These are phyloP conservation scores for Thinocorus orbignyianus DNA, from an alignment of 2,113 vertebrate genomes.

Conservation along the genomic window DNA sequence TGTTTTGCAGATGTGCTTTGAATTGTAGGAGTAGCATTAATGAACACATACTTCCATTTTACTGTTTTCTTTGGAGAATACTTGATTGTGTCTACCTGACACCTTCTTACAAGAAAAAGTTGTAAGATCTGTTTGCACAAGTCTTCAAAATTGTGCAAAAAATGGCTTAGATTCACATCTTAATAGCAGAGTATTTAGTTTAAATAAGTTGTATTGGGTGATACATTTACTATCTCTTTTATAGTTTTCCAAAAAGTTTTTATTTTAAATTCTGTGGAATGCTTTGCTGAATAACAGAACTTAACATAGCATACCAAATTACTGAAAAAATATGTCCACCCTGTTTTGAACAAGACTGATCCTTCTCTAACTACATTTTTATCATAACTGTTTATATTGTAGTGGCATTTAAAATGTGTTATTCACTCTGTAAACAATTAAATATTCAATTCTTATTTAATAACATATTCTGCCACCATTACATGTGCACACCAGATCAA, in stretches of 20 bases:
- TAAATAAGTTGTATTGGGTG: neutral
- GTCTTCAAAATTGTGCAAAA: neutral
- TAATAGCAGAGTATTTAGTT: neutral
- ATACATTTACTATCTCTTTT: neutral
- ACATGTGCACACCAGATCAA: conserved; percentile 10
- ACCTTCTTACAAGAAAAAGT: neutral
- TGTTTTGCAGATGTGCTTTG: neutral
- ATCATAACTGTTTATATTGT: neutral
- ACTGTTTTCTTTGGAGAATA: neutral
- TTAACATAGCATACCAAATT: neutral
- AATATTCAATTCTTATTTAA: conserved; percentile 48
- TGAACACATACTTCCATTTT: neutral
- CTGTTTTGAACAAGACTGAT: neutral
- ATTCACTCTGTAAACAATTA: conserved; percentile 32
- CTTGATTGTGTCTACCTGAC: neutral
- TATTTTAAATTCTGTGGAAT: neutral
- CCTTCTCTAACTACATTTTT: neutral
- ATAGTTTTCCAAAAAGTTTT: neutral
- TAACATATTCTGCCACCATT: conserved; percentile 26
- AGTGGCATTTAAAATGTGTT: neutral
- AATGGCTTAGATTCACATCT: neutral
- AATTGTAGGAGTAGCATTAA: neutral
- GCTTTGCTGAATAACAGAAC: neutral
- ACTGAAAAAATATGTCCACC: neutral
- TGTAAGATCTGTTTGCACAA: neutral